These are phyloP conservation scores for Scartelaos histophorus DNA, from an alignment of 2,113 vertebrate genomes.

Conservation along the genomic window DNA sequence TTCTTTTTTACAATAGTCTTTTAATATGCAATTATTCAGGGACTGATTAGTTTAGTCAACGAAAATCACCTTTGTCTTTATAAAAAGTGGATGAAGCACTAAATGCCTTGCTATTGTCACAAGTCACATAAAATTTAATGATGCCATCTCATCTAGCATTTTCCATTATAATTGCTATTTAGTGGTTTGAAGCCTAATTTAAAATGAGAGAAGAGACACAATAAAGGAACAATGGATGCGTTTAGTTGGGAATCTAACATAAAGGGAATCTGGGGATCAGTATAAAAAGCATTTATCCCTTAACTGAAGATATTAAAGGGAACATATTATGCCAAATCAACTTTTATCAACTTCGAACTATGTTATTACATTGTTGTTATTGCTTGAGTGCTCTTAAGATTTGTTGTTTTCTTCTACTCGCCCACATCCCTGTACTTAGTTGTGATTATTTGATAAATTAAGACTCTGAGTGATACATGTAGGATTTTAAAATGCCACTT, in stretches of 20 bases:
- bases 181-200: constrained; percentile 1
- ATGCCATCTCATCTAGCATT: constrained; percentile 2
- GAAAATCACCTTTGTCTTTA: background rate
- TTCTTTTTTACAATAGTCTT: background rate
- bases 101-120: background rate
- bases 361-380: no score
- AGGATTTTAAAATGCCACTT: no score
- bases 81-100: background rate
- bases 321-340: background rate
- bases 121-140: background rate
- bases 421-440: no score
- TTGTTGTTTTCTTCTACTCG: no score
- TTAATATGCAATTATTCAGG: background rate
- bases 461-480: no score
- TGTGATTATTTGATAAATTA: no score
- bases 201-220: background rate
- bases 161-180: background rate
- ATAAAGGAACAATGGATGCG: background rate
- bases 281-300: background rate
- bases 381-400: no score
- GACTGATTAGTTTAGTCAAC: background rate
- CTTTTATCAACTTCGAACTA: no score
- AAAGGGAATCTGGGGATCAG: background rate
- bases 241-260: background rate
- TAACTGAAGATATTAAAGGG: background rate